These are phyloP conservation scores for Choristoneura fumiferana DNA, from an alignment of 1,140 invertebrate genomes.

Conservation along the genomic window DNA sequence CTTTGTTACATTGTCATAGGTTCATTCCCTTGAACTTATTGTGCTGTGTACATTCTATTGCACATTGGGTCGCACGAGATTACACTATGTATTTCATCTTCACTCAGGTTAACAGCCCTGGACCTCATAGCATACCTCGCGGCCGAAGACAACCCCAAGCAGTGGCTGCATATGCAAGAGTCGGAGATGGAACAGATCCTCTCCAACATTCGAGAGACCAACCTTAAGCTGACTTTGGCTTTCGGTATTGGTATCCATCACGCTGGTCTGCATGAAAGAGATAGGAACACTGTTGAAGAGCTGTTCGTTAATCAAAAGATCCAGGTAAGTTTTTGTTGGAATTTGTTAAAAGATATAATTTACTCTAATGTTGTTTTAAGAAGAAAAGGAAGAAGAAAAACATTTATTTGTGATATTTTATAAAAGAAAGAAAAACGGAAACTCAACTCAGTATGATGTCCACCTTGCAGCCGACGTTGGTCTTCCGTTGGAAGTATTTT, in stretches of 20 bases:
- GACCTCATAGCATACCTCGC: slow-evolving; percentile 97
- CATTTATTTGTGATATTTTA: too few relatives aligned
- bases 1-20: too few relatives aligned
- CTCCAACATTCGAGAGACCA: slow-evolving; percentile 90
- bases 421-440: too few relatives aligned
- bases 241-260: slow-evolving; percentile 99
- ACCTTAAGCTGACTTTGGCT: slow-evolving; percentile 95
- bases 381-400: too few relatives aligned
- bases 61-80: too few relatives aligned
- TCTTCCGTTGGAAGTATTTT: too few relatives aligned
- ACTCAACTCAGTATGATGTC: too few relatives aligned
- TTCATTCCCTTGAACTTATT: too few relatives aligned
- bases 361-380: too few relatives aligned
- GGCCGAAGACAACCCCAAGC: slow-evolving; percentile 94
- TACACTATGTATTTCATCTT: slow-evolving; percentile 7
- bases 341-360: too few relatives aligned
- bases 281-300: slow-evolving; percentile 95
- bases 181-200: slow-evolving; percentile 89
- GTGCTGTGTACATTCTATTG: too few relatives aligned
- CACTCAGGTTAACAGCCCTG: slow-evolving; percentile 91
- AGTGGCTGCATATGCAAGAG: slow-evolving; percentile 95
- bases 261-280: slow-evolving; percentile 94
- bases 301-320: slow-evolving; percentile 98
- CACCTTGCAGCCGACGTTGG: too few relatives aligned
- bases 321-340: slow-evolving; percentile 86